Conservation (phyloP, 2,113 vertebrate species). For the Catagonus wagneri region DNA sequence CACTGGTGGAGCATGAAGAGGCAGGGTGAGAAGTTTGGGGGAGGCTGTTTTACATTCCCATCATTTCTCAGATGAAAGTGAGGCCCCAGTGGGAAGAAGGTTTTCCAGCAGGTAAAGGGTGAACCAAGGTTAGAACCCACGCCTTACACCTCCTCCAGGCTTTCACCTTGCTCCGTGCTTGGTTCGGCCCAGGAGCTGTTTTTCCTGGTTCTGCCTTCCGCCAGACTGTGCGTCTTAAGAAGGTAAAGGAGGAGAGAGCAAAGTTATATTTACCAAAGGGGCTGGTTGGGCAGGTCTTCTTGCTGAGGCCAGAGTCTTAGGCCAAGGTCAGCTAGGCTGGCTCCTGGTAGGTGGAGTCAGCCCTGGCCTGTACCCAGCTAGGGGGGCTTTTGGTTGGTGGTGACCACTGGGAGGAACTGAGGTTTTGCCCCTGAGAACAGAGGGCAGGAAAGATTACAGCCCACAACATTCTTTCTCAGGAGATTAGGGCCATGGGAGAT, state of each 20-base stretch:
- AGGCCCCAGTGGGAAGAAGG: neutral
- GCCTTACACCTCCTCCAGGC: neutral
- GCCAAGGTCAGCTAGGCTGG: constrained; percentile 19
- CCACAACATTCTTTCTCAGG: constrained; percentile 71
- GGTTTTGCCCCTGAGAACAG: constrained; percentile 41
- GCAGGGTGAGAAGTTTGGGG: neutral
- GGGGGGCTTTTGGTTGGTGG: neutral
- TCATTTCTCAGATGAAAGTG: neutral
- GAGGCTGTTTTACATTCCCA: neutral
- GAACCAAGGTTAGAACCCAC: neutral
- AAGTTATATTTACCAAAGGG: constrained; percentile 74
- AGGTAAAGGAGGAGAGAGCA: constrained; percentile 37
- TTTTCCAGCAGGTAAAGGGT: neutral
- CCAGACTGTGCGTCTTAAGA: neutral
- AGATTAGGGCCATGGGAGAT: constrained; percentile 72
- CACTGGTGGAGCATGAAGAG: neutral
- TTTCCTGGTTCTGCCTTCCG: constrained; percentile 2
- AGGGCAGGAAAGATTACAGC: constrained; percentile 55
- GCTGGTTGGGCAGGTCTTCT: constrained; percentile 70
- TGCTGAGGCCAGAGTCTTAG: constrained; percentile 42
- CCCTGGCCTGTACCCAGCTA: neutral
- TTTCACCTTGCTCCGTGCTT: neutral
- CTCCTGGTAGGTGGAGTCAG: neutral
- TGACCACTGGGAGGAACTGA: constrained; percentile 5
- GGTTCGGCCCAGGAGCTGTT: neutral